phyloP scores from a whole-genome alignment of 2,888 invertebrate genomes.

The Monopis laevigella region DNA sequence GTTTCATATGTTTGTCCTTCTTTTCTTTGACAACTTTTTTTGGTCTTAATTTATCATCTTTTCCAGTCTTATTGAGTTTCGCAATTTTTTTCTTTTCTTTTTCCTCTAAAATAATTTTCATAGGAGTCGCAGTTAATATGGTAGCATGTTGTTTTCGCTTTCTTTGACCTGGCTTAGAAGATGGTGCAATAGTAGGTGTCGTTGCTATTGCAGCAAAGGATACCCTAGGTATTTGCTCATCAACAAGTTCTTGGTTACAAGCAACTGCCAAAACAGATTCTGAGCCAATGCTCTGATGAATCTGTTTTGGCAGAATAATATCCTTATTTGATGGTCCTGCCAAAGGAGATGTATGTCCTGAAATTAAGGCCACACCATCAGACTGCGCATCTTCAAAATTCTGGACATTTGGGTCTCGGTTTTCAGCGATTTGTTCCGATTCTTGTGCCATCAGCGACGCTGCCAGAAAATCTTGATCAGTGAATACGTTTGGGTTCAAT shows the following conservation, averaged over 20 bases:
- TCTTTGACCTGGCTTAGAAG: constrained; percentile 20
- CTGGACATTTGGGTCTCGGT: constrained; percentile 19
- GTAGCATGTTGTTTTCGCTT: constrained; percentile 20
- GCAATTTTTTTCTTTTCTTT: constrained; percentile 20
- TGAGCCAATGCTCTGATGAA: constrained; percentile 14
- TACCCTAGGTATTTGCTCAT: constrained; percentile 20
- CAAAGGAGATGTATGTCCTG: constrained; percentile 15
- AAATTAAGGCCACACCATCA: constrained; percentile 18
- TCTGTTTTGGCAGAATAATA: too few species aligned
- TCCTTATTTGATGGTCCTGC: constrained; percentile 18
- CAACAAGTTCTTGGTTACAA: constrained; percentile 21
- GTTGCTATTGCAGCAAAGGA: constrained; percentile 24
- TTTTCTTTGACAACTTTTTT: constrained; percentile 20
- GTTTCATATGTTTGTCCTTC: constrained; percentile 20
- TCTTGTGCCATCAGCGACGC: constrained; percentile 21
- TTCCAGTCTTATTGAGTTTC: constrained; percentile 20
- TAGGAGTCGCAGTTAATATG: constrained; percentile 16
- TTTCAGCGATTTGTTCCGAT: constrained; percentile 19
- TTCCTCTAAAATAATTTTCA: constrained; percentile 18
- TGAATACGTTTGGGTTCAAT: constrained; percentile 23
- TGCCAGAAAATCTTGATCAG: constrained; percentile 19
- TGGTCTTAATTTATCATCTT: constrained; percentile 20
- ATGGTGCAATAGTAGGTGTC: constrained; percentile 22
- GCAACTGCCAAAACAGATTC: constrained; percentile 20
- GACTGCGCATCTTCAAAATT: constrained; percentile 18